phyloP scores from a whole-genome alignment of 2,888 invertebrate species.

The Netelia fuscicornis region DNA sequence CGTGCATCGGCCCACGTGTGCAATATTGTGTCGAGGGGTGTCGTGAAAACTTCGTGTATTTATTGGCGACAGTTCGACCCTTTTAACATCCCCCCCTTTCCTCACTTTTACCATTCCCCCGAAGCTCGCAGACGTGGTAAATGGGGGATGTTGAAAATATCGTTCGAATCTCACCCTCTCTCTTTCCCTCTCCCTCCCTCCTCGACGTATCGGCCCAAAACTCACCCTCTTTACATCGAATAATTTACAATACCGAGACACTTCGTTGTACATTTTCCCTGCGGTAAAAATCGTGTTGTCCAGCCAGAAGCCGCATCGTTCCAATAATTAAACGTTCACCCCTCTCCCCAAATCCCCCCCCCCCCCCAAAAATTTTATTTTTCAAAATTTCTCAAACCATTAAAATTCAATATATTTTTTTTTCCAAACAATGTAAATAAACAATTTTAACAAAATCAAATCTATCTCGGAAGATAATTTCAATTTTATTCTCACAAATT shows the following conservation, averaged over 20 bases:
- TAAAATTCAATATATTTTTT: background rate
- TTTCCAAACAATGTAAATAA: slow-evolving; percentile 32
- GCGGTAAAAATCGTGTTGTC: background rate
- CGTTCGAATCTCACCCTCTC: slow-evolving; percentile 56
- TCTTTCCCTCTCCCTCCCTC: background rate
- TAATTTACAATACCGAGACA: slow-evolving; percentile 60
- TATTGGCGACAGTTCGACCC: slow-evolving; percentile 74
- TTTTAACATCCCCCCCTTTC: slow-evolving; percentile 69
- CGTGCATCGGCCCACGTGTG: slow-evolving; percentile 10
- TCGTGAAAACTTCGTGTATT: slow-evolving; percentile 76
- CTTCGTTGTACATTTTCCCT: slow-evolving; percentile 28
- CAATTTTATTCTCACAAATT: slow-evolving; percentile 3
- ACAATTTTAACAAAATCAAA: background rate
- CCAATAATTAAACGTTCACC: slow-evolving; percentile 22
- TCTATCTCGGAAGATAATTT: background rate
- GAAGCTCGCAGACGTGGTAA: slow-evolving; percentile 48
- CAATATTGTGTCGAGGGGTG: slow-evolving; percentile 50
- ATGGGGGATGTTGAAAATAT: slow-evolving; percentile 50
- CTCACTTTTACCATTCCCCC: slow-evolving; percentile 31
- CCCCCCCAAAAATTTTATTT: too few relatives aligned
- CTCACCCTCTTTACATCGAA: slow-evolving; percentile 46
- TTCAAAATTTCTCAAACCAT: too few relatives aligned
- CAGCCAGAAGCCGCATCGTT: background rate
- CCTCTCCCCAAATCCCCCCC: too few relatives aligned
- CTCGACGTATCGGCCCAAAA: slow-evolving; percentile 34